Evolutionary conservation across 2,888 invertebrate species (phyloP).

Genomic region (Dione vanillae): DNA sequence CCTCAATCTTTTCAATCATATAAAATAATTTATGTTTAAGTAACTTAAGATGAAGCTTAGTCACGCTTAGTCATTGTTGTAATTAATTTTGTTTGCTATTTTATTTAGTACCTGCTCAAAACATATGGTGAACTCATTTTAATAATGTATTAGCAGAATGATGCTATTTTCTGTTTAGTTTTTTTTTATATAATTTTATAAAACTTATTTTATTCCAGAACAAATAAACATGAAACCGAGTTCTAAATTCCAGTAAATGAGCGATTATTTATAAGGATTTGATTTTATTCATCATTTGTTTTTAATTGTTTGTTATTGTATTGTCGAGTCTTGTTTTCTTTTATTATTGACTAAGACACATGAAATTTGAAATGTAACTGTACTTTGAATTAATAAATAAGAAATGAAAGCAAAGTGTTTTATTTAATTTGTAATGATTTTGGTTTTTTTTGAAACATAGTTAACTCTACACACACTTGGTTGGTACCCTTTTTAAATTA

Average conservation of each 20-base stretch:
- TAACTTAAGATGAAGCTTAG: conserved; percentile 69
- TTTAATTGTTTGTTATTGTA: conserved; percentile 20
- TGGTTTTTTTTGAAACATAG: too few relatives aligned
- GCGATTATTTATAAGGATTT: neutral
- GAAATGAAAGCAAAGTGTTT: conserved; percentile 33
- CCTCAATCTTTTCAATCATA: conserved; percentile 63
- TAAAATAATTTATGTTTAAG: conserved; percentile 68
- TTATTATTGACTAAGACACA: conserved; percentile 27
- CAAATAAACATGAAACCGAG: neutral
- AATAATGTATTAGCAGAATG: conserved; percentile 8
- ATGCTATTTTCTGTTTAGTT: neutral
- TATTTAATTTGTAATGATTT: conserved; percentile 17
- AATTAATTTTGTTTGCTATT: conserved; percentile 61
- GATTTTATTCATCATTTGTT: conserved; percentile 5
- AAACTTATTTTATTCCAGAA: neutral
- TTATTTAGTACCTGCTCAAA: conserved; percentile 68
- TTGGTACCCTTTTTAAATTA: too few relatives aligned
- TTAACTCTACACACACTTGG: too few relatives aligned
- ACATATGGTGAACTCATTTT: conserved; percentile 48
- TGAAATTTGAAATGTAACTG: conserved; percentile 34
- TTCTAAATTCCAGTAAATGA: conserved; percentile 7
- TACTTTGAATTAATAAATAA: conserved; percentile 43
- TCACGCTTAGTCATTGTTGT: conserved; percentile 81
- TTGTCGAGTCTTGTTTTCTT: conserved; percentile 17
- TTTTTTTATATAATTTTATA: neutral